Evolutionary conservation across 2,797 vertebrate genomes (phyloP).

Genomic region (Sphenopsis melanotis): DNA sequence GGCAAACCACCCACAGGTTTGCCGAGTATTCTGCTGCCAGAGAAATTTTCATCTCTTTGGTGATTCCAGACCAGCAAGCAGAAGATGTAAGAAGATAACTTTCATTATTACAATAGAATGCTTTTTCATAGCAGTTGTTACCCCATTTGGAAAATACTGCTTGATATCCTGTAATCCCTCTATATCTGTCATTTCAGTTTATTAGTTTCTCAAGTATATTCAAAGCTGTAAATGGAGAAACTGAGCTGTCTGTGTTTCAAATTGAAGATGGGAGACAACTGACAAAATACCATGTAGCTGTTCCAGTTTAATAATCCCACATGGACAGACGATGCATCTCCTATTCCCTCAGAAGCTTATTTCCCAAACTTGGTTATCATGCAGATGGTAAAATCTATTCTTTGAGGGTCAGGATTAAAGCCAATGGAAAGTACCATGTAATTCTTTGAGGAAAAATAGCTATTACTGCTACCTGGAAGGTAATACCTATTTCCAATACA

Average conservation of each 20-base stretch:
- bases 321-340: not conserved
- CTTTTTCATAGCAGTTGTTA: slow-evolving; percentile 56
- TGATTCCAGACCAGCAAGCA: slow-evolving; percentile 36
- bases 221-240: slow-evolving; percentile 44
- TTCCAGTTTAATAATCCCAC: slow-evolving; percentile 56
- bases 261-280: slow-evolving; percentile 47
- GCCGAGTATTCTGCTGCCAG: not conserved
- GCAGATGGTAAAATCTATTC: slow-evolving; percentile 17
- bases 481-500: not conserved
- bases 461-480: not conserved
- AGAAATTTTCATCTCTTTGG: slow-evolving; percentile 43
- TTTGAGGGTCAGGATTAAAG: slow-evolving; percentile 30
- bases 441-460: slow-evolving; percentile 32
- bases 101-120: slow-evolving; percentile 48
- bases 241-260: not conserved
- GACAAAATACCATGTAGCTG: slow-evolving; percentile 27
- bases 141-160: slow-evolving; percentile 54
- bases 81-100: slow-evolving; percentile 58
- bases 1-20: not conserved
- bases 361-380: slow-evolving; percentile 24
- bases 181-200: slow-evolving; percentile 57
- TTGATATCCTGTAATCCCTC: slow-evolving; percentile 52
- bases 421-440: not conserved
- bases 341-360: not conserved
- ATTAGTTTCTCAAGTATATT: slow-evolving; percentile 55